Conservation (phyloP, 2,888 invertebrate genomes). For the Magallana nippona region DNA sequence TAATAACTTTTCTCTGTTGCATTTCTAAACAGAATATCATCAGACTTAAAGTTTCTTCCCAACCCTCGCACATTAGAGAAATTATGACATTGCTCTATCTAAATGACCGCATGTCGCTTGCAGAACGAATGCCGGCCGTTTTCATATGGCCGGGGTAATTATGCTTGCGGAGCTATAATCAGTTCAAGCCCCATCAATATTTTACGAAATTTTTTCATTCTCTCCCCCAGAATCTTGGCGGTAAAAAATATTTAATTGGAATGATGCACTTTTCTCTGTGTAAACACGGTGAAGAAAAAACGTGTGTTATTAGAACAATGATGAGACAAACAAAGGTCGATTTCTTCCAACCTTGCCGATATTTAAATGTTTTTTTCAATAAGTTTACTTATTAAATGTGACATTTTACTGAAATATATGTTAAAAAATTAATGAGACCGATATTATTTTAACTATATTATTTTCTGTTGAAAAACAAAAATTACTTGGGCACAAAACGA, state of each 20-base stretch:
- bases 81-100: slow-evolving; percentile 27
- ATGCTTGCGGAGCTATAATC: slow-evolving; percentile 30
- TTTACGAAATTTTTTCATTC: background rate
- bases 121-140: background rate
- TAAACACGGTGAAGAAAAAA: background rate
- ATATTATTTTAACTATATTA: no score
- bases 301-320: no score
- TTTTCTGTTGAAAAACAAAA: no score
- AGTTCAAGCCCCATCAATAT: slow-evolving; percentile 24
- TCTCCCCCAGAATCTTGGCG: background rate
- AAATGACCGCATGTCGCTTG: slow-evolving; percentile 29
- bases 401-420: no score
- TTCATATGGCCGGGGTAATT: slow-evolving; percentile 30
- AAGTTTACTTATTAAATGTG: no score
- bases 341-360: no score
- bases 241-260: slow-evolving; percentile 16
- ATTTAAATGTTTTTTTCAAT: no score
- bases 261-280: background rate
- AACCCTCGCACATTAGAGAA: slow-evolving; percentile 6
- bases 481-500: no score
- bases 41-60: background rate
- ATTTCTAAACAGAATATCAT: background rate
- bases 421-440: no score
- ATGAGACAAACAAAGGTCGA: no score
- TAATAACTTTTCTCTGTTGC: background rate